Base-by-base conservation (phyloP, 1,140 invertebrate species). In the Dendroctonus ponderosae region DNA sequence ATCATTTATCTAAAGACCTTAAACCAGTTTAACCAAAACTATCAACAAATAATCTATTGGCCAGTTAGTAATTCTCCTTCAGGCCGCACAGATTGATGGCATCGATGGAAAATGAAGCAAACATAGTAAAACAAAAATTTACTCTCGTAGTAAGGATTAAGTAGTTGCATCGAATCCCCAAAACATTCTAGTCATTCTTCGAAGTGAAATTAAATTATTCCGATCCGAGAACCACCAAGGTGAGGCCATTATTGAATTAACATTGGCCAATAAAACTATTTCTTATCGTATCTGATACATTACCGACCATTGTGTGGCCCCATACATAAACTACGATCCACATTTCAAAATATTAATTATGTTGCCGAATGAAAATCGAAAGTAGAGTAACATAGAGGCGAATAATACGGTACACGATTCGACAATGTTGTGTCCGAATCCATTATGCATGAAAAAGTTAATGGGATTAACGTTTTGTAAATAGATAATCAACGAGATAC, bases 361-460 rank as follows among this genome's bases (percentile, higher is more conserved):
- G 26, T 26, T 54, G 12, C 15, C 46, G 51, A 63, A 63, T 63
- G 54, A 54, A 62, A 63, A 63, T 46, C 12, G 51, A 63, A 63
- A 63, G 51, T 54, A n/a, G 61, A 54, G 61, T 63, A 63, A 63
- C 12, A 63, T 63, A 52, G 59, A 62, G 52, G 14, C 39, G 52
- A 51, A 63, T 63, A 54, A 63, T 63, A 26, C 37, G 9, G 40
- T 38, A 54, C 50, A 54, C 7, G 50, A 37, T 53, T 46, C 49
- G 41, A 54, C 51, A 63, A 46, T 63, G 61, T 26, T 26, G 26
- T 54, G 54, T 7, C 41, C 11, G 39, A 37, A 63, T 54, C 39
- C 50, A 63, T 63, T 63, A 63, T 63, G 61, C 61, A 63, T 63
- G 61, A 63, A 63, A 53, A 63, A 63, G 51, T 63, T 63, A 63